Conservation (phyloP, 2,113 vertebrate species). For the Theropithecus gelada region DNA sequence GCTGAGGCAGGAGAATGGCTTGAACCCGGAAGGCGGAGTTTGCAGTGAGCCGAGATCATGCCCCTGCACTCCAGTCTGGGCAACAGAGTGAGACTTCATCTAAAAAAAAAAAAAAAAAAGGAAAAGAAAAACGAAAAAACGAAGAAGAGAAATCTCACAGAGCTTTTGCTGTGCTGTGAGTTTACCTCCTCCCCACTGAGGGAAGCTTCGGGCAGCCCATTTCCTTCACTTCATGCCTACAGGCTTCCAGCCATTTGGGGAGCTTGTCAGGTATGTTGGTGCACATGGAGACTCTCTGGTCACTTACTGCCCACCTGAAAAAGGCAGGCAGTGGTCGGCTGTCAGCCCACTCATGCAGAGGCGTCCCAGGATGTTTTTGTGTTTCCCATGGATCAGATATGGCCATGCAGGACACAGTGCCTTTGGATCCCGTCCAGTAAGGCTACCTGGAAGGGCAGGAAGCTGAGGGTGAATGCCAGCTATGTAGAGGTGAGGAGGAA, state of each 20-base stretch:
- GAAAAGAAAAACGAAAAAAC: neutral
- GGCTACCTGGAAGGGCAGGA: neutral
- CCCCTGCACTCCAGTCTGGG: too few relatives aligned
- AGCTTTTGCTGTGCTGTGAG: neutral
- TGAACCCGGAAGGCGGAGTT: too few relatives aligned
- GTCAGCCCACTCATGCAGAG: neutral
- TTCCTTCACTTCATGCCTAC: neutral
- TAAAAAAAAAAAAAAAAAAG: too few relatives aligned
- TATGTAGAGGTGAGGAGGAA: neutral
- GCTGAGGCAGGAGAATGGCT: too few relatives aligned
- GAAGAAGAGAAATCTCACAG: neutral
- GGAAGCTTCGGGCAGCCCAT: neutral
- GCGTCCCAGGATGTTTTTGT: neutral
- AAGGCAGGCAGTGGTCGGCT: neutral
- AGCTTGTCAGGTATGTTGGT: neutral
- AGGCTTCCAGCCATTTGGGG: neutral
- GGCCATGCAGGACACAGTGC: neutral
- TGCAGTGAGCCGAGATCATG: too few relatives aligned
- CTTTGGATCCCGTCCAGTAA: neutral
- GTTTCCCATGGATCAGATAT: neutral
- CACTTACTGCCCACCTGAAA: neutral
- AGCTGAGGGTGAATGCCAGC: neutral
- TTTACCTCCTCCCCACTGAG: neutral
- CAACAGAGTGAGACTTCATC: too few relatives aligned
- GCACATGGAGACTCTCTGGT: neutral